phyloP scores from a whole-genome alignment of 2,113 vertebrate genomes.

The Poicephalus meyeri region DNA sequence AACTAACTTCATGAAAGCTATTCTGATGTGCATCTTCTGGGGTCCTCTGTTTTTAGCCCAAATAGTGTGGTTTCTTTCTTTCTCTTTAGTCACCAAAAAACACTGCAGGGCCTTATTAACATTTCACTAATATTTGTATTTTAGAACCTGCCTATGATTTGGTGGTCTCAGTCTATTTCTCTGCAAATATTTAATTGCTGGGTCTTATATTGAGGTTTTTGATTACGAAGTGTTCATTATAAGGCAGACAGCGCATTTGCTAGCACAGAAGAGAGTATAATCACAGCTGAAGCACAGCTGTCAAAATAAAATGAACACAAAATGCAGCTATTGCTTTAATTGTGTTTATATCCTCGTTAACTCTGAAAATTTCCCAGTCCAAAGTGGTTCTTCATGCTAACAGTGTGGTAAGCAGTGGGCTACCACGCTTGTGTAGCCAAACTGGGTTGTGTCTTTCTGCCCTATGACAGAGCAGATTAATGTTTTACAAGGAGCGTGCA shows the following conservation, averaged over 20 bases:
- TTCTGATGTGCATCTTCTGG: not conserved
- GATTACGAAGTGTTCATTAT: not conserved
- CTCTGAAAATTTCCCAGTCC: not conserved
- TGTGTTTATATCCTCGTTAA: not conserved
- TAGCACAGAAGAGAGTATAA: not conserved
- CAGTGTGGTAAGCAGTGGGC: not conserved
- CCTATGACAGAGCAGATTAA: not conserved
- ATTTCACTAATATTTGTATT: not conserved
- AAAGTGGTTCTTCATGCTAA: not conserved
- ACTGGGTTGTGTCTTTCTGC: not conserved
- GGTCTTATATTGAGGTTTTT: not conserved
- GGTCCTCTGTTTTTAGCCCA: not conserved
- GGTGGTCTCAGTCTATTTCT: not conserved
- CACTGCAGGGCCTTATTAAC: not conserved
- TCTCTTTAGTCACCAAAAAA: not conserved
- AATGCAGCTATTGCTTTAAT: not conserved
- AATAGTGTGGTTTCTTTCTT: not conserved
- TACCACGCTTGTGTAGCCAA: not conserved
- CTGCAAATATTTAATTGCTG: not conserved
- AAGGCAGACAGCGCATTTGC: not conserved
- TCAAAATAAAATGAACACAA: not conserved
- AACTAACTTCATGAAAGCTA: not conserved
- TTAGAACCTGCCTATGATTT: not conserved
- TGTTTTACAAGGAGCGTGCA: fast-evolving
- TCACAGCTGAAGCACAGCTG: constrained; percentile 27